A percentile compares a stretch with the other conserved stretches of the same genome.
phyloP scores from a whole-genome alignment of 2,113 vertebrate genomes.

The Callocephalon fimbriatum region DNA sequence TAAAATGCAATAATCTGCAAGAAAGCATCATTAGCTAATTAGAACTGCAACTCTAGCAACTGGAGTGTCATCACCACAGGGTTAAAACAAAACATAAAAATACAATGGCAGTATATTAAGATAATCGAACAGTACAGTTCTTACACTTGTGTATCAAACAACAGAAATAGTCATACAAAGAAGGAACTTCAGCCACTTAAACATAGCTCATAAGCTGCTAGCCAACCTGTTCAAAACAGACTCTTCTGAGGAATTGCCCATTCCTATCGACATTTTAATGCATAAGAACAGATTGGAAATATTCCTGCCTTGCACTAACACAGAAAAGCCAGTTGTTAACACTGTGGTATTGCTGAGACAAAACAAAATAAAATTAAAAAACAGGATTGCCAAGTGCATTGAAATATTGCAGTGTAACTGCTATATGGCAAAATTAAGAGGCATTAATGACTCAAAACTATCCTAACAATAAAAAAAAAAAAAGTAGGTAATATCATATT shows the following conservation, averaged over 20 bases:
- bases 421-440: too few relatives aligned
- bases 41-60: background rate
- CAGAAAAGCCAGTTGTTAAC: background rate
- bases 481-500: too few relatives aligned
- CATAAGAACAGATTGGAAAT: background rate
- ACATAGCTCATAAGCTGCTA: background rate
- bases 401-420: too few relatives aligned
- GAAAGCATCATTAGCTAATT: background rate
- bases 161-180: background rate
- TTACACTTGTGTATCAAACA: rapidly evolving
- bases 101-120: background rate
- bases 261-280: background rate
- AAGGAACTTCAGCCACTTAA: background rate
- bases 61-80: rapidly evolving
- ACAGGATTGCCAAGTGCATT: background rate
- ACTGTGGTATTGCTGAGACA: background rate
- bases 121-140: background rate
- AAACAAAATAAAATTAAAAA: background rate
- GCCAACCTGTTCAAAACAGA: background rate
- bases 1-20: background rate
- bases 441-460: too few relatives aligned
- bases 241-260: background rate
- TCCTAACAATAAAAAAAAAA: too few relatives aligned
- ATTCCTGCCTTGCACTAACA: background rate
- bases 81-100: background rate